Base-by-base conservation (phyloP, 2,888 invertebrate genomes). In the Luperina testacea region DNA sequence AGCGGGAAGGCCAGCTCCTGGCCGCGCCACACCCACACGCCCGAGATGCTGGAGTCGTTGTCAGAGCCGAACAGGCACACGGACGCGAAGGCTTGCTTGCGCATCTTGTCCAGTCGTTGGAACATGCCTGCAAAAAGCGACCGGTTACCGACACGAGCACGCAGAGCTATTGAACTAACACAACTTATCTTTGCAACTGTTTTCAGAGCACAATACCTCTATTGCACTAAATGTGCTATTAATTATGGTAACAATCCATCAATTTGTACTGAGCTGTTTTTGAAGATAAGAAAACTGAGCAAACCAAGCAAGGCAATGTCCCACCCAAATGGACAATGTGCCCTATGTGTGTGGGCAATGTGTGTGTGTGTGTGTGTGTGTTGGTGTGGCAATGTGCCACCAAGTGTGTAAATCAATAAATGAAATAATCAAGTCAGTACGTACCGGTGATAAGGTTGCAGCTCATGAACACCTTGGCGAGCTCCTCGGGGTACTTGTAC, bases 11-110 rank as follows among this genome's bases (percentile, higher is more conserved):
- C 99, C 78, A 99, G 98, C 42, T 99, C 98, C 75, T 99, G 99
- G 32, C 99, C 99, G 94, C 98, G 98, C 99, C 99, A 99, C 89
- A 99, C 98, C 99, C 99, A 99, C 92, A 99, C 97, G 83, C 99
- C 99, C 67, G 99, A 99, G 95, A 99, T 99, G 92, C 98, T 97
- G 94, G 98, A 99, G 97, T 99, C 97, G 95, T 99, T 98, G 97
- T 99, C 99, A 74, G 97, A 97, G 48, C 99, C 99, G 95, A 99
- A 99, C 82, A 99, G 97, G 93, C 99, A 98, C 89, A 99, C 98
- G 20, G 99, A 99, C 76, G 98, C 99, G 95, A 99, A 99, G 4
- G 99, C 98, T 93, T 98, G 98, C 97, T 99, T 99, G 91, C 99
- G 98, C 98, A 99, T 98, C 97, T 99, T 99, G 93, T 99, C 99